Evolutionary conservation across 2,113 vertebrate genomes (phyloP).

Genomic region (Pomatorhinus ruficollis): DNA sequence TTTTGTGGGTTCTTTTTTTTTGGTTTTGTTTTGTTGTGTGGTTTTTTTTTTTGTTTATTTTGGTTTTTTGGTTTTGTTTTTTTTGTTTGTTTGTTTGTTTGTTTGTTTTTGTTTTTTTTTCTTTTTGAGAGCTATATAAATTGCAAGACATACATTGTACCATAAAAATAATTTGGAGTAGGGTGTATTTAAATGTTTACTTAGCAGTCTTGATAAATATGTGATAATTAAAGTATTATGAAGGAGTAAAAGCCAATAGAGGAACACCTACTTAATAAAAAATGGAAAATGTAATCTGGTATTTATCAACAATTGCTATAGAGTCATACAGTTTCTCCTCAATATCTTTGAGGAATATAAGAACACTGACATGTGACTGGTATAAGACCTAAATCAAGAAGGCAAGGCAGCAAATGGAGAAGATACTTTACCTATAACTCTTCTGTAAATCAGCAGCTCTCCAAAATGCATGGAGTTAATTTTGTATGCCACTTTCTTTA

Average conservation of each 20-base stretch:
- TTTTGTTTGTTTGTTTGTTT: too few species aligned
- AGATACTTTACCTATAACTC: not conserved
- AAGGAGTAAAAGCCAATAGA: not conserved
- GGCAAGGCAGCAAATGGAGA: not conserved
- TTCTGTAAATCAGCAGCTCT: not conserved
- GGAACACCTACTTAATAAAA: not conserved
- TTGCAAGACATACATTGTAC: not conserved
- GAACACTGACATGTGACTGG: not conserved
- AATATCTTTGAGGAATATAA: not conserved
- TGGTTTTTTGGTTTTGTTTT: not conserved
- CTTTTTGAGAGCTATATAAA: not conserved
- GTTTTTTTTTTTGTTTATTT: too few species aligned
- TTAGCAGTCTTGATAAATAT: not conserved
- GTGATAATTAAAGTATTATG: not conserved
- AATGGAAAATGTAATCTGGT: not conserved
- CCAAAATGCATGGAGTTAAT: not conserved
- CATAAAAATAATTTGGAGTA: not conserved
- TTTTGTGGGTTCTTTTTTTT: not conserved
- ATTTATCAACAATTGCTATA: not conserved
- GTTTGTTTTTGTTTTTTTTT: too few species aligned
- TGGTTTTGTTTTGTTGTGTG: not conserved
- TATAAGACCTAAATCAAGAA: not conserved
- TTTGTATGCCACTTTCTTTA: not conserved
- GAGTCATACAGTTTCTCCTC: not conserved
- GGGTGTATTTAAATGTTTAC: not conserved